phyloP scores from a whole-genome alignment of 2,888 invertebrate genomes.

The Odontocerum albicorne region DNA sequence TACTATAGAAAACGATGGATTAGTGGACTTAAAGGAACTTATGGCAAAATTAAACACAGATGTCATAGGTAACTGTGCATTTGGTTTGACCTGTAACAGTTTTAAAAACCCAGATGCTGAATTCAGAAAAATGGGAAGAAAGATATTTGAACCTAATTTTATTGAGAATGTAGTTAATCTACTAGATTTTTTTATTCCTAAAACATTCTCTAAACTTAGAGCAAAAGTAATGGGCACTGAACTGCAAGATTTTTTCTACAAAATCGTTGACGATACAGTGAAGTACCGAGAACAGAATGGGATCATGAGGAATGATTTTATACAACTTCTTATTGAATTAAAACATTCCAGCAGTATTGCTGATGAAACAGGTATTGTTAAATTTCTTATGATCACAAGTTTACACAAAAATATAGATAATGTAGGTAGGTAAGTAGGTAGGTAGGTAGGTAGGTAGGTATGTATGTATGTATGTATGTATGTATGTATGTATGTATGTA shows the following conservation, averaged over 20 bases:
- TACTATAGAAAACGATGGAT: conserved; percentile 22
- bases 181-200: conserved; percentile 6
- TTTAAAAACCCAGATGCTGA: conserved; percentile 38
- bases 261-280: conserved; percentile 51
- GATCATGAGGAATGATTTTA: conserved; percentile 56
- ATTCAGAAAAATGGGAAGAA: conserved; percentile 38
- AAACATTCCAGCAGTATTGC: conserved; percentile 47
- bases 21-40: conserved; percentile 38
- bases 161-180: conserved; percentile 4
- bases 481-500: too few species aligned
- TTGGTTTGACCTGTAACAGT: conserved; percentile 43
- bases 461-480: too few species aligned
- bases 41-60: conserved; percentile 40
- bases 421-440: too few species aligned
- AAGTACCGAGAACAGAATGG: conserved; percentile 51
- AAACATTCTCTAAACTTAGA: conserved; percentile 37
- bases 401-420: too few species aligned
- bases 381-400: too few species aligned
- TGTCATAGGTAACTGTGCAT: conserved; percentile 43
- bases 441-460: too few species aligned
- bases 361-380: conserved; percentile 38
- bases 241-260: conserved; percentile 51
- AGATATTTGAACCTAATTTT: conserved; percentile 38
- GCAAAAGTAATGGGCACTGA: conserved; percentile 42
- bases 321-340: conserved; percentile 57